Base-by-base conservation (phyloP, 2,797 vertebrate species). In the Chaetophractus vellerosus region DNA sequence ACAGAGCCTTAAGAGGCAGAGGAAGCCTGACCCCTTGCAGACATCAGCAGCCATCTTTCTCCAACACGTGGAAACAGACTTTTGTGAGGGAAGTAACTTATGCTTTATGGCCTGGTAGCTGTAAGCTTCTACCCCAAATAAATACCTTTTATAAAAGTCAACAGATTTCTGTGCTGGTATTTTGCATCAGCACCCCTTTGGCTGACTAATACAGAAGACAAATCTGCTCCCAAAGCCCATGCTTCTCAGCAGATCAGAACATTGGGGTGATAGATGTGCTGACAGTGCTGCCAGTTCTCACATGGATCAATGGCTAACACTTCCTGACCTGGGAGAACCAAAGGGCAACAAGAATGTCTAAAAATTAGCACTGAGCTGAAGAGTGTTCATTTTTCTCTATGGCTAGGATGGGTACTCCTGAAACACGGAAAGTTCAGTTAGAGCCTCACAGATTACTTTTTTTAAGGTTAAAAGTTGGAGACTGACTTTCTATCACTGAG, bases 401-500 rank as follows among this genome's bases (percentile, higher is more conserved):
- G 55, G 28, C 26, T 24, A 18, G 5, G 4, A 68, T 61, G 41
- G 69, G 11, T 26, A 41, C 57, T 90, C 64, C 52, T 90, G 45
- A 91, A 85, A 50, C 31, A 36, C 5, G 61, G 64, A 90, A 94
- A 96, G 88, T 96, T 96, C 64, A 94, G 21, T 93, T 69, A 66
- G 61, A 92, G 97, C 72, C 72, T 96, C 16, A 8, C 36, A 79
- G 85, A 89, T 64, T 50, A 88, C 8, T 80, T 82, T 87, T 91
- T 95, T 64, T 19, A 82, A 93, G 88, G 95, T 97, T 88, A 90
- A 96, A 96, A 97, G 96, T 96, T 96, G 88, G 23, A 96, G 88
- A 81, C 87, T 97, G 88, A 81, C 87, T 97, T 96, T 97, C 93
- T 98, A 98, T 98, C 97, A 95, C 96, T 89, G 95, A 80, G 91